A percentile compares a stretch with the other conserved stretches of the same genome.
phyloP scores from a whole-genome alignment of 2,113 vertebrate genomes.

The Monopterus albus region DNA sequence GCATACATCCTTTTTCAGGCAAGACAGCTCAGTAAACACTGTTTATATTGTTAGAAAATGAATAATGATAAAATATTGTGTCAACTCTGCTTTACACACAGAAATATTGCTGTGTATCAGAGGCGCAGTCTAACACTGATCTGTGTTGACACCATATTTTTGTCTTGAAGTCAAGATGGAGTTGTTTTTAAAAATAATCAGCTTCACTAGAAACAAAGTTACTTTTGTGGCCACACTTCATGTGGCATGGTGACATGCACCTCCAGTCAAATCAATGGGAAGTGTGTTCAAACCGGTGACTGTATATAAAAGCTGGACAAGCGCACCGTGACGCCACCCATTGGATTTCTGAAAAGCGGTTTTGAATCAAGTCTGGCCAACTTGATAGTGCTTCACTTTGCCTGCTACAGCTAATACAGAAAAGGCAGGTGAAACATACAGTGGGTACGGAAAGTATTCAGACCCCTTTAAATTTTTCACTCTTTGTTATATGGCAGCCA shows the following conservation, averaged over 20 bases:
- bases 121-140: neutral
- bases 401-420: no score
- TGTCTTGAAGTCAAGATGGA: neutral
- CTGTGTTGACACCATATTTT: neutral
- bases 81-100: neutral
- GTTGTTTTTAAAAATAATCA: neutral
- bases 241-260: neutral
- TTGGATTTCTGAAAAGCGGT: no score
- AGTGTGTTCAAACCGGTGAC: no score
- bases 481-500: no score
- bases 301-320: no score
- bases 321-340: no score
- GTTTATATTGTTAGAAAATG: neutral
- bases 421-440: no score
- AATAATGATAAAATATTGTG: slow-evolving; percentile 9
- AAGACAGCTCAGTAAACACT: neutral
- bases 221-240: neutral
- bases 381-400: no score
- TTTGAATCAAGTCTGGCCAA: no score
- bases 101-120: neutral
- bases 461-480: no score
- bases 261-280: no score
- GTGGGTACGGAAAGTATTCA: no score
- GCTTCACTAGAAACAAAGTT: neutral
- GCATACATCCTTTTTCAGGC: neutral